Conservation (phyloP, 2,113 vertebrate genomes). For the Sylvia atricapilla region DNA sequence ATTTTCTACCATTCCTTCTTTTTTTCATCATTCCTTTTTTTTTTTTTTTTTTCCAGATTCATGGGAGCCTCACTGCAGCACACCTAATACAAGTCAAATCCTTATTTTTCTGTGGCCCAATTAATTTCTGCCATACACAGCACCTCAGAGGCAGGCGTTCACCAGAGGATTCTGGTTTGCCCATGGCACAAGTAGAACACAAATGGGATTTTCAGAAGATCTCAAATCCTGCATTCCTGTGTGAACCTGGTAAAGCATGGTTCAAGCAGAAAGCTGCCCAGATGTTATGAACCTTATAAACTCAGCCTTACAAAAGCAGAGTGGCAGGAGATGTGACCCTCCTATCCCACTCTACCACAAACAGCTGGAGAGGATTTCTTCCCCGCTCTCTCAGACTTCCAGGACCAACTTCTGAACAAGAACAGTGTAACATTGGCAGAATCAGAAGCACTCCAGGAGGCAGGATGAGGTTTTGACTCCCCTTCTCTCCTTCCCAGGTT, state of each 20-base stretch:
- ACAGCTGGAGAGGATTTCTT: not conserved
- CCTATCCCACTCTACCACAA: not conserved
- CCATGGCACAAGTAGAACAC: not conserved
- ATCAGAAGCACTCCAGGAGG: not conserved
- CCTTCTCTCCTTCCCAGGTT: not conserved
- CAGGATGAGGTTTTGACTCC: not conserved
- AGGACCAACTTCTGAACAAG: not conserved
- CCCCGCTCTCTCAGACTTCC: not conserved
- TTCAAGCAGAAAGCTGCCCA: not conserved
- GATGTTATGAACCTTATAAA: not conserved
- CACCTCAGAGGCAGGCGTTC: not conserved
- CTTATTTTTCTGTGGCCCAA: not conserved
- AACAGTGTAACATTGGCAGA: not conserved
- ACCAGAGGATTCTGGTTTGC: not conserved
- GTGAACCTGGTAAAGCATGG: not conserved
- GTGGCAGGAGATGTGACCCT: not conserved
- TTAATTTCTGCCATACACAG: not conserved
- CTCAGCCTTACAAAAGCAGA: not conserved
- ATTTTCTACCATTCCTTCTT: not conserved
- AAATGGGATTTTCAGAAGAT: not conserved
- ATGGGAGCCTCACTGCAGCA: not conserved
- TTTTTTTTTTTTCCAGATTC: not conserved
- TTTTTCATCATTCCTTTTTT: not conserved
- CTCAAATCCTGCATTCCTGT: not conserved
- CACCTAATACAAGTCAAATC: not conserved